Conservation (phyloP, 2,888 invertebrate genomes). For the Brachylomia viminalis region DNA sequence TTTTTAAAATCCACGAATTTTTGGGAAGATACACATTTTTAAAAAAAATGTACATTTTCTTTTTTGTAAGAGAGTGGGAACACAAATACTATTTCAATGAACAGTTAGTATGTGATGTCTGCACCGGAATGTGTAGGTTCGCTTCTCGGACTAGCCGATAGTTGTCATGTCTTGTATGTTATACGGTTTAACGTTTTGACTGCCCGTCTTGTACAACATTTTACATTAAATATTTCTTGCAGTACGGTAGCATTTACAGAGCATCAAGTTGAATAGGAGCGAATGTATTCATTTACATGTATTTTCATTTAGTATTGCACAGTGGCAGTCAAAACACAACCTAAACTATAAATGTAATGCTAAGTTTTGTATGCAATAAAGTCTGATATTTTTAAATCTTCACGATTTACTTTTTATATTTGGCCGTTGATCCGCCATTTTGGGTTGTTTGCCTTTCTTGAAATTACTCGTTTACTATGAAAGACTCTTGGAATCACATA, state of each 20-base stretch:
- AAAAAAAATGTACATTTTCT: background rate
- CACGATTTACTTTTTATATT: constrained; percentile 62
- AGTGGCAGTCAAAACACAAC: constrained; percentile 37
- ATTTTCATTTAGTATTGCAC: background rate
- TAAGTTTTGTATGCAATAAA: constrained; percentile 71
- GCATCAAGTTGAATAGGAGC: background rate
- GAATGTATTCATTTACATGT: background rate
- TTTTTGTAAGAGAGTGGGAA: background rate
- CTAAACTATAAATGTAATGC: constrained; percentile 51
- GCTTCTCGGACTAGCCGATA: constrained; percentile 62
- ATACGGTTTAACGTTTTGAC: constrained; percentile 22
- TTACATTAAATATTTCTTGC: constrained; percentile 7
- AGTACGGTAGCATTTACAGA: constrained; percentile 18
- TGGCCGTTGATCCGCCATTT: constrained; percentile 47
- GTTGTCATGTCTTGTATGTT: constrained; percentile 61
- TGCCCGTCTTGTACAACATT: constrained; percentile 1
- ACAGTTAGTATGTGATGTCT: constrained; percentile 58
- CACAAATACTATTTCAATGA: constrained; percentile 62
- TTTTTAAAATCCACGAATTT: too few relatives aligned
- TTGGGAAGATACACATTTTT: background rate
- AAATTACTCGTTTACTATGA: constrained; percentile 16
- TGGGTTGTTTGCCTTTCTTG: constrained; percentile 43
- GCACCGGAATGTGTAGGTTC: constrained; percentile 58
- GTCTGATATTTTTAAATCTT: constrained; percentile 69
- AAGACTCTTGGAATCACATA: constrained; percentile 18